These are phyloP conservation scores for Drosophila littoralis DNA, from an alignment of 1,140 invertebrate genomes.

Conservation along the genomic window DNA sequence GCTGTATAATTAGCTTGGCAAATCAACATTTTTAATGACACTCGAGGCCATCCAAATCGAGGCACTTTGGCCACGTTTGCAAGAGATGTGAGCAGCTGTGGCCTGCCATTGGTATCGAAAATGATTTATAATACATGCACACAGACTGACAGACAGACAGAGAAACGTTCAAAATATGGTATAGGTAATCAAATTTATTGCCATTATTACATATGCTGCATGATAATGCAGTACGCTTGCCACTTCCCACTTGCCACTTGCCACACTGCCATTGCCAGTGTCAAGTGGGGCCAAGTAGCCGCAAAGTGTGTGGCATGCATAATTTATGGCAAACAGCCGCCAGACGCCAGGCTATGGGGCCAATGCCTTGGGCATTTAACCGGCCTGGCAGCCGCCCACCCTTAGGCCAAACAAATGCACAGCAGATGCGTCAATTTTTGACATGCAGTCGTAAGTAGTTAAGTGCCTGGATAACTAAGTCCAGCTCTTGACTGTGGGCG, in stretches of 20 bases:
- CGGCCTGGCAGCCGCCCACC: slow-evolving; percentile 8
- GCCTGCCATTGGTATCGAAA: not conserved
- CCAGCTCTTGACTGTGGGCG: not conserved
- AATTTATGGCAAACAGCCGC: slow-evolving; percentile 40
- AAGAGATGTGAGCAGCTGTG: too few relatives aligned
- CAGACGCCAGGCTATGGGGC: slow-evolving; percentile 2
- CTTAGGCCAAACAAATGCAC: slow-evolving; percentile 31
- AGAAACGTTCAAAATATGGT: slow-evolving; percentile 32
- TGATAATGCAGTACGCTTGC: slow-evolving; percentile 35
- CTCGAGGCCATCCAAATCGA: not conserved
- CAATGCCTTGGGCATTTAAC: not conserved
- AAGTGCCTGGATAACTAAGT: not conserved
- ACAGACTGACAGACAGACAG: not conserved
- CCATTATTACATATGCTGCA: slow-evolving; percentile 50
- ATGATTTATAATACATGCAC: not conserved
- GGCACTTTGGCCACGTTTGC: not conserved
- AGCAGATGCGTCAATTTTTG: slow-evolving; percentile 23
- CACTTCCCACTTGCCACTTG: not conserved
- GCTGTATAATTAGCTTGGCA: slow-evolving; percentile 32
- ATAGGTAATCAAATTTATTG: slow-evolving; percentile 61
- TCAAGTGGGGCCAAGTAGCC: slow-evolving; percentile 35
- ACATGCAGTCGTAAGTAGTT: not conserved
- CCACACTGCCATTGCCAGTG: slow-evolving; percentile 22
- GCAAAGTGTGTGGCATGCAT: slow-evolving; percentile 44
- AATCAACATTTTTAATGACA: slow-evolving; percentile 8